Conservation (phyloP, 2,888 invertebrate species). For the Ornithoptera alexandrae region DNA sequence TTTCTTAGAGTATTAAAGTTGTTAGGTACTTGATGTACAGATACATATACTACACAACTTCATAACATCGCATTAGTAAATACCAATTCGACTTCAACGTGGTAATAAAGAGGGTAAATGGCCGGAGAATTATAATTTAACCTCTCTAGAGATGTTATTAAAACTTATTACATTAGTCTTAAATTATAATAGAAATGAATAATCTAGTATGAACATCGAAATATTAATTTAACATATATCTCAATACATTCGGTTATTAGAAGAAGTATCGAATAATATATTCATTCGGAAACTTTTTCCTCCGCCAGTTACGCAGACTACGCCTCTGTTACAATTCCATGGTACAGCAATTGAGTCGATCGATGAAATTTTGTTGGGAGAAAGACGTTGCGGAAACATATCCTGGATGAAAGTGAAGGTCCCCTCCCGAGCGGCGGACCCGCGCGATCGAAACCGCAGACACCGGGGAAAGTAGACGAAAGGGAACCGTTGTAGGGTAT, state of each 20-base stretch:
- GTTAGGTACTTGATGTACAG: background rate
- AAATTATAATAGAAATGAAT: background rate
- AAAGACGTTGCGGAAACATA: conserved; percentile 19
- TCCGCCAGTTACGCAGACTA: background rate
- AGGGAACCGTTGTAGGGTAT: conserved; percentile 18
- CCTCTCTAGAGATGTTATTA: too few relatives aligned
- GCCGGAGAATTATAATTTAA: too few relatives aligned
- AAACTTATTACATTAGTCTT: too few relatives aligned
- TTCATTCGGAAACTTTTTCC: background rate
- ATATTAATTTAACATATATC: background rate
- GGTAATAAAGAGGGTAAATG: background rate
- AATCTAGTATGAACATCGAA: background rate
- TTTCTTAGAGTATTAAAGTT: too few relatives aligned
- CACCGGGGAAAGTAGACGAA: conserved; percentile 53
- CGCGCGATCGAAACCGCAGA: conserved; percentile 47
- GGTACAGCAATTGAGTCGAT: conserved; percentile 14
- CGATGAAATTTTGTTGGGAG: conserved; percentile 14
- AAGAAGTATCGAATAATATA: background rate
- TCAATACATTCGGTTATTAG: background rate
- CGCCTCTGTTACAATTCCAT: conserved; percentile 1
- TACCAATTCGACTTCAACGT: background rate
- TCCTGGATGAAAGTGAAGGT: conserved; percentile 61
- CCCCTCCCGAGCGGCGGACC: conserved; percentile 39
- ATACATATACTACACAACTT: background rate
- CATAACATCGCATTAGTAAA: background rate